These are phyloP conservation scores for Trypoxylus dichotomus DNA, from an alignment of 1,140 invertebrate genomes.

Conservation along the genomic window DNA sequence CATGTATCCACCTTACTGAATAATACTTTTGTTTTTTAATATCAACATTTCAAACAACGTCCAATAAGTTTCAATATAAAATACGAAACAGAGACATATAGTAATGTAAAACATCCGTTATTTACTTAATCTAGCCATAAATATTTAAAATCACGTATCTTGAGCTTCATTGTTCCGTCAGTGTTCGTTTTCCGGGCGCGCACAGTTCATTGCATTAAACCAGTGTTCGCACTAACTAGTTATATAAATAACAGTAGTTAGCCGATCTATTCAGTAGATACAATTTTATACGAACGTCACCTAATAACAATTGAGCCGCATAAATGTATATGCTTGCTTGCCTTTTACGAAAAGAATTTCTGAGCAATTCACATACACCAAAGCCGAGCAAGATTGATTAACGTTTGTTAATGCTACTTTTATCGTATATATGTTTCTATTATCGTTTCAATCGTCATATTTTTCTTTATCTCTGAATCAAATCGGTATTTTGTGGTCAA, in stretches of 20 bases:
- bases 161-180: constrained; percentile 6
- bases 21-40: not conserved
- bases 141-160: constrained; percentile 24
- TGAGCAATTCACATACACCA: not conserved
- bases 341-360: not conserved
- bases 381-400: not conserved
- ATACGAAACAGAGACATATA: not conserved
- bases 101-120: constrained; percentile 3
- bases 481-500: too few relatives aligned
- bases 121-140: not conserved
- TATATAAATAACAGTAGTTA: constrained; percentile 20
- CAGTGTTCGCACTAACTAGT: not conserved
- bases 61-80: not conserved
- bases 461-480: too few relatives aligned
- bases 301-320: not conserved
- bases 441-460: too few relatives aligned
- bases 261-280: constrained; percentile 9
- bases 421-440: too few relatives aligned
- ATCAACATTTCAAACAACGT: not conserved
- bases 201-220: constrained; percentile 21
- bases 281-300: not conserved
- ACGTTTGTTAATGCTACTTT: not conserved
- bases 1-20: not conserved
- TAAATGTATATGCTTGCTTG: not conserved
- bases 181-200: constrained; percentile 2